Percentiles rank a stretch among this genome's conserved stretches.
These are phyloP conservation scores for Glossophaga mutica DNA, from an alignment of 2,797 vertebrate genomes.

Conservation along the genomic window DNA sequence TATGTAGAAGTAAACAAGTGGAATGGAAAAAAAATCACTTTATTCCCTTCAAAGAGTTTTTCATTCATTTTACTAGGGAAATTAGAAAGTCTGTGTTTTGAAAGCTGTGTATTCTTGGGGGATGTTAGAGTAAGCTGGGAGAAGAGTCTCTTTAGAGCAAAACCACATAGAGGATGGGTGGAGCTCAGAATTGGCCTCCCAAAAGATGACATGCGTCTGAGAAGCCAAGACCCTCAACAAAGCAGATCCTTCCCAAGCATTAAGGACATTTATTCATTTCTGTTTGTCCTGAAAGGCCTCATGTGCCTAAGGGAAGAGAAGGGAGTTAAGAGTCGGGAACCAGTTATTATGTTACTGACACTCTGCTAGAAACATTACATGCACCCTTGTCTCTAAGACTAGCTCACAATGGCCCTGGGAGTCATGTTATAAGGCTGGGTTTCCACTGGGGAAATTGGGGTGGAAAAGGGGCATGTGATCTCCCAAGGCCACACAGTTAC, in stretches of 20 bases:
- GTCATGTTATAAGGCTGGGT: not conserved
- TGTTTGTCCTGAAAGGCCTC: not conserved
- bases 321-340: not conserved
- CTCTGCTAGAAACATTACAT: not conserved
- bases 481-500: not conserved
- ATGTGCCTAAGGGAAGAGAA: not conserved
- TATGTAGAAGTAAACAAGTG: slow-evolving; percentile 83
- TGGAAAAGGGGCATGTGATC: not conserved
- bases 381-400: not conserved
- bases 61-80: slow-evolving; percentile 80
- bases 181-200: not conserved
- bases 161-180: not conserved
- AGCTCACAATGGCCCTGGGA: not conserved
- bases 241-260: not conserved
- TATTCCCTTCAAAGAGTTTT: slow-evolving; percentile 79
- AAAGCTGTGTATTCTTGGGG: slow-evolving; percentile 39
- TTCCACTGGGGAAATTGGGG: not conserved
- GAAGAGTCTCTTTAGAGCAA: not conserved
- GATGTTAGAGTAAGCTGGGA: not conserved
- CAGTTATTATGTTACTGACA: not conserved
- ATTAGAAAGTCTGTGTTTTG: slow-evolving; percentile 70
- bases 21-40: slow-evolving; percentile 77
- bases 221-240: accelerated
- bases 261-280: not conserved
- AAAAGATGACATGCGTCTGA: not conserved